Evolutionary conservation across 2,888 invertebrate genomes (phyloP), one percentile per base, ranked within the genome.

Genomic region (Agrotis exclamationis): DNA sequence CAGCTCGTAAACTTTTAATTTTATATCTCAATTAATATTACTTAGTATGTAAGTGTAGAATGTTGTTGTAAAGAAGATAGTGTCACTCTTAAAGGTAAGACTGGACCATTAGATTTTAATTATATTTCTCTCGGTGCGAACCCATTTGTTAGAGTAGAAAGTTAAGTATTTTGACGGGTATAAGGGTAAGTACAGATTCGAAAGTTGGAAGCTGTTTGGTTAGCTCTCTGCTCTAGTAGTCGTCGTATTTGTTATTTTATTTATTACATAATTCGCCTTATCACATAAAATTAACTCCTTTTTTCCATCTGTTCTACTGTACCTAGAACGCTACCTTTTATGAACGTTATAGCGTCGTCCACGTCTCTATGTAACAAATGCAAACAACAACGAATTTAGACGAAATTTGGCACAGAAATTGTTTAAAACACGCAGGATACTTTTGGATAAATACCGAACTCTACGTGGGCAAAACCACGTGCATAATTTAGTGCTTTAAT

Each of bases 11-110:
- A 85, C 56, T 57, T 54, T 64, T 56, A 24, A 57, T 76, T 85
- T 85, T 85, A 85, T 72, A 85, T 80, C 85, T 83, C 22, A 79
- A 84, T 84, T 74, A 80, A 82, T 84, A 76, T 82, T 78, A 83
- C 85, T 80, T 76, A 83, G 77, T 83, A 69, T 57, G 57, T 63
- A 73, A 72, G 70, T 64, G 62, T 72, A 74, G 57, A 76, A 74
- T 68, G 65, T 69, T 74, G 63, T 57, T 63, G 39, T 72, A 11
- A 63, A 80, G 79, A 71, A 72, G 67, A 71, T 82, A 74, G 62
- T 70, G 45, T 72, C 47, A 74, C 74, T 84, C 74, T 50, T 75
- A 77, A 77, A 81, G 62, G 73, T 33, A 68, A 65, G 63, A 71
- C 76, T 60, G n/a, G 71, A 33, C 50, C 39, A 66, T 72, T 67